phyloP scores from a whole-genome alignment of 2,797 vertebrate species.

The Gorsachius magnificus region DNA sequence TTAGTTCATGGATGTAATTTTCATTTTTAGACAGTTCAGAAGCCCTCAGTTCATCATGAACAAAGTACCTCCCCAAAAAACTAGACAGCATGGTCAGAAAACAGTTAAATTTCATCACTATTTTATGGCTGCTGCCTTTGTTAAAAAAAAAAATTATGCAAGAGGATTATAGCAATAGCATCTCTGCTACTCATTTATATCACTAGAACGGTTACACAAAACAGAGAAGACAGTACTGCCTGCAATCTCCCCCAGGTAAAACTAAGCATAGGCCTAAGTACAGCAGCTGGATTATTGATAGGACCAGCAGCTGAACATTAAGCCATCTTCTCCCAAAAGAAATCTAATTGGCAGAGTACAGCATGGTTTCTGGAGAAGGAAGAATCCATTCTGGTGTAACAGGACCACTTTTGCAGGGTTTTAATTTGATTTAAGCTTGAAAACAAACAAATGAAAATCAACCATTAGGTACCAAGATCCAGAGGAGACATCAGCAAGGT shows the following conservation, averaged over 20 bases:
- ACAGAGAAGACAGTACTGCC: background rate
- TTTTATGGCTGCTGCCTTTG: background rate
- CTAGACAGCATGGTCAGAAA: background rate
- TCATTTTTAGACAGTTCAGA: background rate
- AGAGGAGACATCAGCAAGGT: background rate
- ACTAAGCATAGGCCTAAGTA: background rate
- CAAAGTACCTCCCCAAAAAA: background rate
- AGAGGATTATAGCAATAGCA: background rate
- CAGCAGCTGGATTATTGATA: slow-evolving; percentile 53
- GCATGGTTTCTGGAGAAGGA: background rate
- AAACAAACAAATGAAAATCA: background rate
- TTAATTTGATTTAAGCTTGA: background rate
- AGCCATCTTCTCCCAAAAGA: background rate
- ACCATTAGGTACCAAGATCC: background rate
- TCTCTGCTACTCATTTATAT: background rate
- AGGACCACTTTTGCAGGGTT: background rate
- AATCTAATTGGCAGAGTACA: background rate
- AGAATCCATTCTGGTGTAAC: background rate
- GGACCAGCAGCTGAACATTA: background rate
- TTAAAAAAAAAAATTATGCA: background rate
- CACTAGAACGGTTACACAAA: background rate
- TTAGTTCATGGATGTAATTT: background rate
- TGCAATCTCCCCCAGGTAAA: background rate
- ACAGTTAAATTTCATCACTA: background rate
- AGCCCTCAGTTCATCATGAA: background rate